Evolutionary conservation across 2,797 vertebrate genomes (phyloP).

Genomic region (Lycodopsis pacificus): DNA sequence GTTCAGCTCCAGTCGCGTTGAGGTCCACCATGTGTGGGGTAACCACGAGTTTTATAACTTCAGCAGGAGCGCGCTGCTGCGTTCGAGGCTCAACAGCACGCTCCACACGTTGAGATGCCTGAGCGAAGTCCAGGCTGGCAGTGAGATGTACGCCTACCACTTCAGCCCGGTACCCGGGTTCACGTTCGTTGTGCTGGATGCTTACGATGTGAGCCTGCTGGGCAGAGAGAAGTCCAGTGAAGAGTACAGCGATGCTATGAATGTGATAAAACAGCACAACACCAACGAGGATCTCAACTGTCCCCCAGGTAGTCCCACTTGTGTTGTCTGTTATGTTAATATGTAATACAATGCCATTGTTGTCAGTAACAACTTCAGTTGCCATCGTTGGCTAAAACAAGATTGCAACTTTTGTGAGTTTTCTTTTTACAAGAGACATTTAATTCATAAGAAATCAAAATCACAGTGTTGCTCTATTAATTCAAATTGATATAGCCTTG

Average conservation of each 20-base stretch:
- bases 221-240: slow-evolving; percentile 83
- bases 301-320: slow-evolving; percentile 81
- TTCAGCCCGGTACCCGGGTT: slow-evolving; percentile 88
- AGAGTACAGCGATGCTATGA: slow-evolving; percentile 81
- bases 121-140: slow-evolving; percentile 3
- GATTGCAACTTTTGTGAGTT: too few relatives aligned
- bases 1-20: slow-evolving; percentile 73
- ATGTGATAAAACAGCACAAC: slow-evolving; percentile 86
- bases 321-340: too few relatives aligned
- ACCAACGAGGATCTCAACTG: slow-evolving; percentile 88
- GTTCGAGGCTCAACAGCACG: slow-evolving; percentile 85
- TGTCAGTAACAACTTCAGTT: too few relatives aligned
- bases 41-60: slow-evolving; percentile 98
- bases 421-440: too few relatives aligned
- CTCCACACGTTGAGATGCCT: neutral
- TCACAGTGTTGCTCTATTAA: too few relatives aligned
- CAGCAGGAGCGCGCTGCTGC: slow-evolving; percentile 81
- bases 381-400: too few relatives aligned
- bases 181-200: slow-evolving; percentile 89
- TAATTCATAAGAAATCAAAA: too few relatives aligned
- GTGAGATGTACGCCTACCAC: slow-evolving; percentile 86
- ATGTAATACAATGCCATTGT: too few relatives aligned
- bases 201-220: slow-evolving; percentile 90
- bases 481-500: too few relatives aligned
- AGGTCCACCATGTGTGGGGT: slow-evolving; percentile 94